Conservation (phyloP, 2,888 invertebrate species). For the Sipha maydis region DNA sequence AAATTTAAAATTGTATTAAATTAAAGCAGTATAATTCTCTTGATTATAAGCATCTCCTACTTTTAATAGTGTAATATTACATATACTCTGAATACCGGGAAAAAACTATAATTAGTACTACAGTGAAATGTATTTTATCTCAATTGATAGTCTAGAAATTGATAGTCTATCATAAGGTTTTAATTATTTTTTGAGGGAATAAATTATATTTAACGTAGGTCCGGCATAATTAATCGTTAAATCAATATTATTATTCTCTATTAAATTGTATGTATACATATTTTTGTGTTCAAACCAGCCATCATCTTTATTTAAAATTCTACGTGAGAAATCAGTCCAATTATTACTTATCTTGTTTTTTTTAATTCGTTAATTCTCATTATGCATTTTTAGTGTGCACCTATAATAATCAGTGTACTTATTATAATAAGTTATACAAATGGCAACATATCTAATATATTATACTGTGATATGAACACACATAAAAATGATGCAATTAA, state of each 20-base stretch:
- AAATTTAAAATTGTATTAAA: neutral
- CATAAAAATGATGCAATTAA: neutral
- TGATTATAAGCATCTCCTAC: neutral
- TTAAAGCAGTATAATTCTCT: neutral
- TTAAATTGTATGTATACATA: neutral
- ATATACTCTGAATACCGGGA: neutral
- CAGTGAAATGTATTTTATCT: neutral
- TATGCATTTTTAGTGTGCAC: neutral
- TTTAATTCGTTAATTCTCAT: neutral
- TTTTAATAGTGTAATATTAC: neutral
- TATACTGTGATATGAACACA: neutral
- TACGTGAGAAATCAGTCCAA: neutral
- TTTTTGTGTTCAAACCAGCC: neutral
- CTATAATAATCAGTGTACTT: neutral
- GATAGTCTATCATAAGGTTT: neutral
- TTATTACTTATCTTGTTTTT: slow-evolving; percentile 6
- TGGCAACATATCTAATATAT: neutral
- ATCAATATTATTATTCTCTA: neutral
- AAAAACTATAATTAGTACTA: neutral
- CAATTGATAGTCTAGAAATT: neutral
- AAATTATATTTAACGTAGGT: neutral
- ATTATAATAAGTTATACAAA: neutral
- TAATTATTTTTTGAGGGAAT: neutral
- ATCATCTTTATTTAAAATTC: neutral
- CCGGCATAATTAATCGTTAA: neutral